These are phyloP conservation scores for Drosophila subsilvestris DNA, from an alignment of 2,888 invertebrate genomes.

Conservation along the genomic window DNA sequence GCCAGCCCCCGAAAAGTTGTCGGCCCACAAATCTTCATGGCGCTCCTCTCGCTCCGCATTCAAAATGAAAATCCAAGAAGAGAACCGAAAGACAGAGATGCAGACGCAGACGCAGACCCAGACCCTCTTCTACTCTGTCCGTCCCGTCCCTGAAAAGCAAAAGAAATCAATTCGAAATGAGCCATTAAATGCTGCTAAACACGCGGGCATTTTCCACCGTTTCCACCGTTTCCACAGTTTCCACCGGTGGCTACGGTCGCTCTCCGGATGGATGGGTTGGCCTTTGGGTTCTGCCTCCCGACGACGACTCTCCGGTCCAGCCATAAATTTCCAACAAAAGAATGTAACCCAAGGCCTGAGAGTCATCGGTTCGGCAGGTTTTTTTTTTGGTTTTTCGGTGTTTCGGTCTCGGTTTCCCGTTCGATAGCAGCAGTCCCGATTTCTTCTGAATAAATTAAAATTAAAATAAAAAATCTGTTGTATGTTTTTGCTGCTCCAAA, in stretches of 20 bases:
- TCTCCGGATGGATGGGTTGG: slow-evolving; percentile 27
- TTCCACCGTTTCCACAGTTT: slow-evolving; percentile 71
- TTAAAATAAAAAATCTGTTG: slow-evolving; percentile 47
- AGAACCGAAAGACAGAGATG: not conserved
- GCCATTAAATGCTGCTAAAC: slow-evolving; percentile 81
- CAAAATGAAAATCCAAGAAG: slow-evolving; percentile 53
- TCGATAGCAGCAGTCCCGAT: slow-evolving; percentile 70
- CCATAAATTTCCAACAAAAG: slow-evolving; percentile 77
- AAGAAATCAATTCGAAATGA: slow-evolving; percentile 81
- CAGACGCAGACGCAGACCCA: not conserved
- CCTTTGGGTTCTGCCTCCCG: slow-evolving; percentile 25
- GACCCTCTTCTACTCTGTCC: slow-evolving; percentile 9
- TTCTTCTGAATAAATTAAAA: slow-evolving; percentile 82
- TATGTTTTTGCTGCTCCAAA: slow-evolving; percentile 51
- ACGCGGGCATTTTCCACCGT: slow-evolving; percentile 79
- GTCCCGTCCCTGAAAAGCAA: slow-evolving; percentile 46
- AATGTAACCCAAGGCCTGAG: slow-evolving; percentile 69
- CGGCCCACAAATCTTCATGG: slow-evolving; percentile 47
- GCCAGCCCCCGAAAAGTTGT: slow-evolving; percentile 62
- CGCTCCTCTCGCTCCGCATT: slow-evolving; percentile 12
- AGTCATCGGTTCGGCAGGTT: slow-evolving; percentile 49
- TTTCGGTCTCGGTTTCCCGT: slow-evolving; percentile 69
- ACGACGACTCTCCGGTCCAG: slow-evolving; percentile 32
- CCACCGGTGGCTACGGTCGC: slow-evolving; percentile 48
- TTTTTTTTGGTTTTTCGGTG: slow-evolving; percentile 46